Evolutionary conservation across 35 echinoderm and acorn worm genomes (phyloP).

Genomic region (Stichopus chloronotus): DNA sequence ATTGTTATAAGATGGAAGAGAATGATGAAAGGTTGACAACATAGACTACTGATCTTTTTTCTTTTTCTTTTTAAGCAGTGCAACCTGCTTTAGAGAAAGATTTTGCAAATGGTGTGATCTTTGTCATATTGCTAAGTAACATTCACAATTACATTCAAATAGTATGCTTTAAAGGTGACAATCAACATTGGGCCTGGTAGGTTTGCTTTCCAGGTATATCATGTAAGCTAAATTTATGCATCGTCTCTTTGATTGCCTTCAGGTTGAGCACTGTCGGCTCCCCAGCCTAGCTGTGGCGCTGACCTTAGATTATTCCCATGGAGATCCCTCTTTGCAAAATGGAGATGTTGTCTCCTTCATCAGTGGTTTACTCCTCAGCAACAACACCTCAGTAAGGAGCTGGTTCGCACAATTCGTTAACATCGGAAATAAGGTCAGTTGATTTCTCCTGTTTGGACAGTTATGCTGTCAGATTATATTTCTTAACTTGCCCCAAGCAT

Average conservation of each 20-base stretch:
- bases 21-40: no score
- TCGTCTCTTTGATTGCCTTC: not conserved
- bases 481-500: not conserved
- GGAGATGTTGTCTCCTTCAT: conserved; percentile 91
- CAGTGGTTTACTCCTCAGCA: conserved; percentile 87
- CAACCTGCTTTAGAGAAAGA: no score
- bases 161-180: no score
- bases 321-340: conserved; percentile 47
- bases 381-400: conserved; percentile 78
- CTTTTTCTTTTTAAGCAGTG: no score
- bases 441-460: not conserved
- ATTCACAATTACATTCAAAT: no score
- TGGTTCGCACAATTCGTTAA: conserved; percentile 97
- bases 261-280: conserved; percentile 92
- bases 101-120: no score
- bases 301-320: conserved; percentile 81
- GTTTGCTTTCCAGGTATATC: no score
- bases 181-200: no score
- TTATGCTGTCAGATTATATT: not conserved
- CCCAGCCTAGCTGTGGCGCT: conserved; percentile 86
- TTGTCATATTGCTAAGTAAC: no score
- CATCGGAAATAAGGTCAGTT: conserved; percentile 89
- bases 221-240: not conserved
- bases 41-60: no score
- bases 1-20: no score